A percentile compares a stretch with the other conserved stretches of the same genome.
These are phyloP conservation scores for Herpetotheres cachinnans DNA, from an alignment of 2,113 vertebrate species.

Conservation along the genomic window DNA sequence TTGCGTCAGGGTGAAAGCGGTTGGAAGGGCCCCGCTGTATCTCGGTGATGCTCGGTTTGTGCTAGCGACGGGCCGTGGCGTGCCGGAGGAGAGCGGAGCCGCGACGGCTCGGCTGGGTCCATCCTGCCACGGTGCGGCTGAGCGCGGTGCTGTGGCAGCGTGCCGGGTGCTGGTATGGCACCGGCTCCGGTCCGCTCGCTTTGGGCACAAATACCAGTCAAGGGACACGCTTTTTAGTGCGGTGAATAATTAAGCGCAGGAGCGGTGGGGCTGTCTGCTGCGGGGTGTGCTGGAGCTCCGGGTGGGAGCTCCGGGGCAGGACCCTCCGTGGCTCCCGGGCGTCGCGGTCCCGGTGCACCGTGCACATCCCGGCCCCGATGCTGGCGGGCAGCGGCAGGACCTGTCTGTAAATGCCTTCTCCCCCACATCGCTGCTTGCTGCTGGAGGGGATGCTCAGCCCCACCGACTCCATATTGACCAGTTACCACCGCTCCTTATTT, in stretches of 20 bases:
- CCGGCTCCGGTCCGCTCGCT: accelerated
- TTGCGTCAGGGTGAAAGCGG: accelerated
- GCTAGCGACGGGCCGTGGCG: accelerated
- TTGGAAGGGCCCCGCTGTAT: not conserved
- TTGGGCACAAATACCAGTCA: not conserved
- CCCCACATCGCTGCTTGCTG: not conserved
- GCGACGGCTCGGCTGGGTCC: accelerated
- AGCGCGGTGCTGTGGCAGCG: accelerated
- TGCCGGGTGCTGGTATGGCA: not conserved
- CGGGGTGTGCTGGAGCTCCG: not conserved
- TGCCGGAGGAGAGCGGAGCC: not conserved
- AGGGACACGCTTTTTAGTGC: accelerated
- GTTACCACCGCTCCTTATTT: not conserved
- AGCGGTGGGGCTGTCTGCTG: not conserved
- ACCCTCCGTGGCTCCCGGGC: accelerated
- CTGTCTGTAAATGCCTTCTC: accelerated
- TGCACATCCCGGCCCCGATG: accelerated
- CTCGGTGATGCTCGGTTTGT: not conserved
- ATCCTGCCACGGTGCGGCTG: not conserved
- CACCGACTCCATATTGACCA: accelerated
- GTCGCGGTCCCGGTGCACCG: accelerated
- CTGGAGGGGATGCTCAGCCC: not conserved
- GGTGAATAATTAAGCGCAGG: not conserved
- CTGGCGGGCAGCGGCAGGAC: not conserved
- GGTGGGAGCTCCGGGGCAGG: not conserved